A percentile compares a stretch with the other conserved stretches of the same genome.
Conservation (phyloP, 2,113 vertebrate genomes). For the Alces alces region DNA sequence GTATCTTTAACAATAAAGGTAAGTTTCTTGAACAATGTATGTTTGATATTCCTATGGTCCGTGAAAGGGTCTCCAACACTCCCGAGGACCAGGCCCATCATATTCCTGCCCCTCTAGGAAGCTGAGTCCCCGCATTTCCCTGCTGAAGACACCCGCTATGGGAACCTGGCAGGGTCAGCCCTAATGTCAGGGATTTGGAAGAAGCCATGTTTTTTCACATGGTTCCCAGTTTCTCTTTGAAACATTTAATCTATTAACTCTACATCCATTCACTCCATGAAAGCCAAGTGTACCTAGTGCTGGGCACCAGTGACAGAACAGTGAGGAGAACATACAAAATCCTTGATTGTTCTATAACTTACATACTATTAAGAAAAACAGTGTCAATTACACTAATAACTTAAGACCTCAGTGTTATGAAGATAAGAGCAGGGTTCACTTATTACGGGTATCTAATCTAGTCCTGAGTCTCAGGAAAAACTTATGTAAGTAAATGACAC, state of each 20-base stretch:
- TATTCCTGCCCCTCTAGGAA: background rate
- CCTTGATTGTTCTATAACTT: background rate
- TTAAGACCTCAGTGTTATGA: background rate
- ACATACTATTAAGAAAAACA: background rate
- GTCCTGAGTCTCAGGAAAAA: background rate
- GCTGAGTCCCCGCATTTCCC: background rate
- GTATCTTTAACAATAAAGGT: conserved; percentile 78
- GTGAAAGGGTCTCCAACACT: background rate
- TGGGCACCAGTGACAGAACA: background rate
- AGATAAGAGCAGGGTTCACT: background rate
- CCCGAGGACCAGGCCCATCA: background rate
- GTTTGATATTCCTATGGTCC: background rate
- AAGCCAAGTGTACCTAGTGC: background rate
- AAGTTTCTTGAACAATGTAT: conserved; percentile 40
- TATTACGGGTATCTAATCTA: background rate
- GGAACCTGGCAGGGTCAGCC: background rate
- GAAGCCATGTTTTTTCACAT: background rate
- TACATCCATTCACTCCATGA: background rate
- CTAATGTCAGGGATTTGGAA: background rate
- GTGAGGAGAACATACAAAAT: background rate
- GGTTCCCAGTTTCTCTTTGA: background rate
- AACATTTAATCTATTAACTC: background rate
- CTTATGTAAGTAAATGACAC: background rate
- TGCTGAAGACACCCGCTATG: background rate
- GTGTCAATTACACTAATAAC: background rate